Conservation (phyloP, 2,797 vertebrate genomes). For the Sebastes oblongus region DNA sequence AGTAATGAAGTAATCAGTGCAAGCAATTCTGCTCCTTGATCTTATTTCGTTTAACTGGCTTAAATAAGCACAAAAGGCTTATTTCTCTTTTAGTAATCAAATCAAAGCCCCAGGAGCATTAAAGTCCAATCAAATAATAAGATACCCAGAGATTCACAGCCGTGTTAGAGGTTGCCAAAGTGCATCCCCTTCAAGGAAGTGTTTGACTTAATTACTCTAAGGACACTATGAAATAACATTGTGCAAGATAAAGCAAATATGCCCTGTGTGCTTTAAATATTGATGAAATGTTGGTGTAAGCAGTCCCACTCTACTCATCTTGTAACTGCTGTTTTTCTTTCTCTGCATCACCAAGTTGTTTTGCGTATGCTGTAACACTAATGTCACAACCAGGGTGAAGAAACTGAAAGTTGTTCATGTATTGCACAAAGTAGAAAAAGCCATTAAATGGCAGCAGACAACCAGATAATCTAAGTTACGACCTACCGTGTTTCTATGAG, state of each 20-base stretch:
- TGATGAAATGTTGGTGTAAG: not conserved
- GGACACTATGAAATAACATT: not conserved
- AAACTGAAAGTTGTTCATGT: not conserved
- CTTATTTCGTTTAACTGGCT: not conserved
- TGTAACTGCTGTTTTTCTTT: not conserved
- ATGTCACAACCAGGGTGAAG: not conserved
- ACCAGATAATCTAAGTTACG: not conserved
- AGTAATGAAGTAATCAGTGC: not conserved
- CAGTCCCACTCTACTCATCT: not conserved
- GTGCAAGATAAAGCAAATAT: not conserved
- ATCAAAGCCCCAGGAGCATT: not conserved
- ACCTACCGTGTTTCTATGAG: conserved; percentile 94
- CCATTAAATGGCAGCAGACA: not conserved
- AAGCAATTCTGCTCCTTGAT: not conserved
- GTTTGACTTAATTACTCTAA: not conserved
- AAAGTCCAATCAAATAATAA: not conserved
- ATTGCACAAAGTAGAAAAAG: not conserved
- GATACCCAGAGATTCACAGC: not conserved
- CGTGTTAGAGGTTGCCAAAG: not conserved
- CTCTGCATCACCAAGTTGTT: not conserved
- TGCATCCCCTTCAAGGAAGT: not conserved
- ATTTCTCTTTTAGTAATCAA: not conserved
- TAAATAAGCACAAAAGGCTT: not conserved
- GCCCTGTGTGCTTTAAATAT: not conserved
- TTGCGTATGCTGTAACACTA: not conserved